A percentile compares a stretch with the other conserved stretches of the same genome.
Evolutionary conservation across 2,113 vertebrate genomes (phyloP).

Genomic region (Myocastor coypus): DNA sequence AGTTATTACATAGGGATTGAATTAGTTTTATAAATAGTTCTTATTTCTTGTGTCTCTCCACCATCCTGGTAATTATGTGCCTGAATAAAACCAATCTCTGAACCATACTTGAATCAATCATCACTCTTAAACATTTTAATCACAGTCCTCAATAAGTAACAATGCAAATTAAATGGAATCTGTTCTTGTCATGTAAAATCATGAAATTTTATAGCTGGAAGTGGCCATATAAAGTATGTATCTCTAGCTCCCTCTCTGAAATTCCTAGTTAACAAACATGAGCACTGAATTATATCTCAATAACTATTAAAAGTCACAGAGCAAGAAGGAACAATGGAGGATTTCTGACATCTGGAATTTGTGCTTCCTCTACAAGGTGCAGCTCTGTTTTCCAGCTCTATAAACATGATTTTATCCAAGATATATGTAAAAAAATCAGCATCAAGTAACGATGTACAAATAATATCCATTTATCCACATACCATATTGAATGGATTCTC

Average conservation of each 20-base stretch:
- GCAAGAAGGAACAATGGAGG: neutral
- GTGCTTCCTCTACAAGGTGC: neutral
- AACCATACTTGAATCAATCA: constrained; percentile 28
- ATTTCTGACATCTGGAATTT: neutral
- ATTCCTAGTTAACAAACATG: neutral
- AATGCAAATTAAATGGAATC: constrained; percentile 9
- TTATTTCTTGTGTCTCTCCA: constrained; percentile 36
- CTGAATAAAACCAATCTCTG: constrained; percentile 54
- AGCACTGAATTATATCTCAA: neutral
- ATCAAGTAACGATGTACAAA: neutral
- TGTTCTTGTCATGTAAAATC: constrained; percentile 58
- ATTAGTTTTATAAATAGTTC: constrained; percentile 61
- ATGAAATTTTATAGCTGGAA: constrained; percentile 49
- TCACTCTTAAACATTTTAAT: constrained; percentile 56
- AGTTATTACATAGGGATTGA: constrained; percentile 47
- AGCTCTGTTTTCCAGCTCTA: neutral
- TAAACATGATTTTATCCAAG: neutral
- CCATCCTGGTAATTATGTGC: constrained; percentile 13
- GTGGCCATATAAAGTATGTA: neutral
- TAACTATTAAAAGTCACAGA: neutral
- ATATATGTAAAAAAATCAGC: neutral
- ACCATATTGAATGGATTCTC: neutral
- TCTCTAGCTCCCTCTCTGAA: neutral
- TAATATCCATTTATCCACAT: neutral
- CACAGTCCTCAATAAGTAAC: constrained; percentile 41